These are phyloP conservation scores for Temnothorax curvispinosus DNA, from an alignment of 1,140 invertebrate species.

Conservation along the genomic window DNA sequence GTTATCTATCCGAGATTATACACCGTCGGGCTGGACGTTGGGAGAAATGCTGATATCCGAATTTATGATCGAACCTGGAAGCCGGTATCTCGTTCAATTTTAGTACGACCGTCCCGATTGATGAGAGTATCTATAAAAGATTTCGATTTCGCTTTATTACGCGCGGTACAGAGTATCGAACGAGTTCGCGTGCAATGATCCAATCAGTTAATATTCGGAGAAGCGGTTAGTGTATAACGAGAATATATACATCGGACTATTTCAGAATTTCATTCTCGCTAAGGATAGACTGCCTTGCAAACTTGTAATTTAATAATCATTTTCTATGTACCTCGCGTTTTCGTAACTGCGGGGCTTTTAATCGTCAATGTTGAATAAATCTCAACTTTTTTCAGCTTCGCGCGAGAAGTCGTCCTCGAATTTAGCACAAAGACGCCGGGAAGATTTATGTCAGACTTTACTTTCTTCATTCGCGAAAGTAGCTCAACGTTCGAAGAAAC, in stretches of 20 bases:
- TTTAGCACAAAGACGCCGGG: background rate
- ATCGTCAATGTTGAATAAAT: background rate
- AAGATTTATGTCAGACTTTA: background rate
- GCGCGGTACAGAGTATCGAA: background rate
- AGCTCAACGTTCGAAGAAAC: background rate
- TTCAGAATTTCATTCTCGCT: constrained; percentile 29
- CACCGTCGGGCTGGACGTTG: background rate
- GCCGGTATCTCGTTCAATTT: constrained; percentile 20
- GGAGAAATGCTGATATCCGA: constrained; percentile 25
- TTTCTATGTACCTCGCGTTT: background rate
- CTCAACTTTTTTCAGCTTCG: background rate
- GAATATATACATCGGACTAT: background rate
- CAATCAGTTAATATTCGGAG: constrained; percentile 13
- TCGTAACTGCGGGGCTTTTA: background rate
- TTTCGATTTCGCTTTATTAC: constrained; percentile 43
- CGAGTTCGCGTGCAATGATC: constrained; percentile 6
- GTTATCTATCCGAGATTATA: constrained; percentile 45
- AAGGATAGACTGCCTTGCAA: background rate
- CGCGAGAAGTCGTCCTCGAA: background rate
- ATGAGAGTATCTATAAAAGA: constrained; percentile 52
- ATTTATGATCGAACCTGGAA: constrained; percentile 41
- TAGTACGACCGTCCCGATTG: constrained; percentile 24
- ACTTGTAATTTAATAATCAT: background rate
- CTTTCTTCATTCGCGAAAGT: background rate
- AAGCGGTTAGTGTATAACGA: background rate